phyloP scores from a whole-genome alignment of 2,888 invertebrate species.

The Galerucella calmariensis region DNA sequence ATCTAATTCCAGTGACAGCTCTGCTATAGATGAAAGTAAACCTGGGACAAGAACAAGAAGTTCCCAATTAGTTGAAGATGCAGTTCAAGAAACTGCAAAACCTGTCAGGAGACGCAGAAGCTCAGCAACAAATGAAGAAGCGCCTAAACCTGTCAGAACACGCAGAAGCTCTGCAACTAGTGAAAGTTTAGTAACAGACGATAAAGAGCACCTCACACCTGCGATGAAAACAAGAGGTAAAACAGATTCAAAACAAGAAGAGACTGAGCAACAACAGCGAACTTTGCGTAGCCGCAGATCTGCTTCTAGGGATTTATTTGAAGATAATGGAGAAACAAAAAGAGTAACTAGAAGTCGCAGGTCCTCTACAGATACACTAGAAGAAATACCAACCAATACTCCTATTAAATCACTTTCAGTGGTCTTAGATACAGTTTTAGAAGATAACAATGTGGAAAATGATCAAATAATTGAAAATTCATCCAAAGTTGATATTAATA shows the following conservation, averaged over 20 bases:
- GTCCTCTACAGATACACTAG: constrained; percentile 36
- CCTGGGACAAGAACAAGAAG: background rate
- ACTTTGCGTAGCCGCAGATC: constrained; percentile 26
- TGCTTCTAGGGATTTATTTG: constrained; percentile 34
- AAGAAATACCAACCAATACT: constrained; percentile 34
- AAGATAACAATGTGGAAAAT: constrained; percentile 30
- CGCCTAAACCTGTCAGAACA: constrained; percentile 34
- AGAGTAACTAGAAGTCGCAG: constrained; percentile 40
- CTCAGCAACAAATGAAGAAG: constrained; percentile 33
- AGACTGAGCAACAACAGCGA: constrained; percentile 5
- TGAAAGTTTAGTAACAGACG: constrained; percentile 26
- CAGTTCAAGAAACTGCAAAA: constrained; percentile 23
- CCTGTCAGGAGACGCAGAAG: constrained; percentile 26
- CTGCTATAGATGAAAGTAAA: constrained; percentile 20
- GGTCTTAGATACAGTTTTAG: constrained; percentile 27
- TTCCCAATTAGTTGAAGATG: constrained; percentile 4
- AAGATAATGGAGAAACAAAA: constrained; percentile 38
- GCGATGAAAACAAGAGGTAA: constrained; percentile 26
- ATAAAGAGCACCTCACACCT: constrained; percentile 22
- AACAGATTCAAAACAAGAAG: constrained; percentile 7
- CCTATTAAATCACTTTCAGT: constrained; percentile 38
- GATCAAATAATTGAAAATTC: constrained; percentile 34
- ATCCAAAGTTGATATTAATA: constrained; percentile 33
- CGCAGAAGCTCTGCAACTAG: constrained; percentile 37
- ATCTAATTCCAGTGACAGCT: constrained; percentile 33